A percentile compares a stretch with the other conserved stretches of the same genome.
These are phyloP conservation scores for Salvelinus alpinus DNA, from an alignment of 2,113 vertebrate genomes.

Conservation along the genomic window DNA sequence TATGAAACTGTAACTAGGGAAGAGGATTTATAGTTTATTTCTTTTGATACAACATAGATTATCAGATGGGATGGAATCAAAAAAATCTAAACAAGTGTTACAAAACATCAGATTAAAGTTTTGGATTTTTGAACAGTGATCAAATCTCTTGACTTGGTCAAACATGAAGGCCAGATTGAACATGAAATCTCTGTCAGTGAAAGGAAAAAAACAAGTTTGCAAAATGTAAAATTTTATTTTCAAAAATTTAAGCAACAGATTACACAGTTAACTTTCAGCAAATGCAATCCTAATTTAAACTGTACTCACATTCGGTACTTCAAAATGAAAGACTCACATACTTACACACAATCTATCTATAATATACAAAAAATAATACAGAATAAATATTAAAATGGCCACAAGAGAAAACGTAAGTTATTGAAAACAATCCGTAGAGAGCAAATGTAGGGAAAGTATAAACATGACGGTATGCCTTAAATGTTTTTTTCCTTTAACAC, in stretches of 20 bases:
- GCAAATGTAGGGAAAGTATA: constrained; percentile 98
- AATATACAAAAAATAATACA: constrained; percentile 98
- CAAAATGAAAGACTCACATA: constrained; percentile 99
- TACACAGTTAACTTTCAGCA: constrained; percentile 99
- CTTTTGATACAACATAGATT: background rate
- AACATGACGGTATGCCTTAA: constrained; percentile 96
- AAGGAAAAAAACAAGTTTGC: constrained; percentile 80
- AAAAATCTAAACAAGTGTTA: background rate
- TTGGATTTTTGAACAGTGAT: background rate
- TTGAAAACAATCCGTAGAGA: constrained; percentile 96
- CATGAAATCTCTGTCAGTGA: constrained; percentile 74
- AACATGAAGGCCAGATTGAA: constrained; percentile 37
- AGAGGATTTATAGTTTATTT: no score
- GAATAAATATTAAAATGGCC: constrained; percentile 92
- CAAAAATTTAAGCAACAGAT: constrained; percentile 98
- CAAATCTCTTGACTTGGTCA: background rate
- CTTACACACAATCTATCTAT: constrained; percentile 93
- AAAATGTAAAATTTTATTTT: constrained; percentile 98
- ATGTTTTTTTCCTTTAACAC: constrained; percentile 82
- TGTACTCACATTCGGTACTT: constrained; percentile 97
- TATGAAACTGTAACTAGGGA: no score
- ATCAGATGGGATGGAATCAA: background rate
- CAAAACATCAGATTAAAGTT: background rate
- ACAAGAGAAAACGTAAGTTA: constrained; percentile 95
- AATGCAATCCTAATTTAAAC: constrained; percentile 99